Evolutionary conservation across 2,797 vertebrate species (phyloP).

Genomic region (Argentina silus): DNA sequence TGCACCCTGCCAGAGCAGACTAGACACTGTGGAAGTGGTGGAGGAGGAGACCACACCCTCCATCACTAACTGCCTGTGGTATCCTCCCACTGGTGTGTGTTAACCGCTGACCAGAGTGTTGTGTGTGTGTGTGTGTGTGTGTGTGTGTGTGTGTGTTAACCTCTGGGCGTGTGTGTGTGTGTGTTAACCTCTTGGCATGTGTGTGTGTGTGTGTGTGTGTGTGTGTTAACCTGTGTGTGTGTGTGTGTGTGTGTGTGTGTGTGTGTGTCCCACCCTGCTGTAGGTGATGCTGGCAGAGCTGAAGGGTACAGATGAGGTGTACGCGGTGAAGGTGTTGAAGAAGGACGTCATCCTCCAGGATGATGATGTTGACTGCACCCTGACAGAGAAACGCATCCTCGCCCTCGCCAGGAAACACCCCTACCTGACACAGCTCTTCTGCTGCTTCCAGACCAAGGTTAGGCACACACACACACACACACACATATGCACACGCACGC

Average conservation of each 20-base stretch:
- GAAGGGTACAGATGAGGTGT: constrained; percentile 94
- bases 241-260: not conserved
- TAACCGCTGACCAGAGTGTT: not conserved
- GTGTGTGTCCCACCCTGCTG: accelerated
- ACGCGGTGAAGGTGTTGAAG: constrained; percentile 94
- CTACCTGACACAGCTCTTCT: constrained; percentile 95
- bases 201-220: not conserved
- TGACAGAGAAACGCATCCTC: constrained; percentile 96
- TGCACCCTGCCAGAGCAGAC: too few relatives aligned
- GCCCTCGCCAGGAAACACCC: constrained; percentile 93
- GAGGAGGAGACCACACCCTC: too few relatives aligned
- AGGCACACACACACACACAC: not conserved
- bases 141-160: not conserved
- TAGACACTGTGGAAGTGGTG: too few relatives aligned
- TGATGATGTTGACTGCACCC: constrained; percentile 95
- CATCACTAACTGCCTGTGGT: too few relatives aligned
- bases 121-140: constrained; percentile 3
- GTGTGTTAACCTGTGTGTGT: not conserved
- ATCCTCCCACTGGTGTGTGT: too few relatives aligned
- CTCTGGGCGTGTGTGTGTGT: not conserved
- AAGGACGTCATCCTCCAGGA: constrained; percentile 97
- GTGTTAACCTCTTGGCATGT: not conserved
- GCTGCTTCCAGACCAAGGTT: constrained; percentile 98
- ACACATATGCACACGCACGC: constrained; percentile 3
- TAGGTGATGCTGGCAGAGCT: constrained; percentile 96